Conservation (phyloP, 1,140 invertebrate species). For the Drosophila sp. region DNA sequence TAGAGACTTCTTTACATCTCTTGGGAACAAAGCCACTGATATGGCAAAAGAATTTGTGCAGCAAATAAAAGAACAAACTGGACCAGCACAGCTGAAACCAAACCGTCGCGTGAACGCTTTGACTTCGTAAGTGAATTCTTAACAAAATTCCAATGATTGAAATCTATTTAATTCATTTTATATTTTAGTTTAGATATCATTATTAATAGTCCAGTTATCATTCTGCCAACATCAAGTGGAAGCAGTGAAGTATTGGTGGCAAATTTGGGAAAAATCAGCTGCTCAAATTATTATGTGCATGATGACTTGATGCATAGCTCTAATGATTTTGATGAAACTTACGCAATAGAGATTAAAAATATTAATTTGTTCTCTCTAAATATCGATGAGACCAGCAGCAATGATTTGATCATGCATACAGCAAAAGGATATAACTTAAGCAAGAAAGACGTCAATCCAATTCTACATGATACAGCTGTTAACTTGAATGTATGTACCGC, state of each 20-base stretch:
- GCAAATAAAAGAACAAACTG: conserved; percentile 83
- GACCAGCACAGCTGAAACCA: conserved; percentile 36
- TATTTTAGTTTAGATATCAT: conserved; percentile 87
- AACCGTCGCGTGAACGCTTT: conserved; percentile 35
- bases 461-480: conserved; percentile 88
- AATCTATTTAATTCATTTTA: neutral
- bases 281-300: conserved; percentile 84
- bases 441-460: conserved; percentile 73
- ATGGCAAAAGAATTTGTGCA: conserved; percentile 96
- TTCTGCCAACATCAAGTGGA: conserved; percentile 90
- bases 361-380: conserved; percentile 94
- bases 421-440: conserved; percentile 68
- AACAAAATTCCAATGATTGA: neutral
- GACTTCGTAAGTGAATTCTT: conserved; percentile 40
- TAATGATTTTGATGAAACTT: conserved; percentile 46
- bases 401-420: conserved; percentile 62
- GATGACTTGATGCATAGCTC: conserved; percentile 19
- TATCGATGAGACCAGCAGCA: conserved; percentile 69
- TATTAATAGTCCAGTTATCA: conserved; percentile 94
- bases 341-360: conserved; percentile 87
- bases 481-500: conserved; percentile 84
- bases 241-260: conserved; percentile 94
- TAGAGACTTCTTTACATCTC: conserved; percentile 90
- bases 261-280: conserved; percentile 95
- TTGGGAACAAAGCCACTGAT: conserved; percentile 95